Evolutionary conservation across 2,888 invertebrate species (phyloP).

Genomic region (Papilio protenor): DNA sequence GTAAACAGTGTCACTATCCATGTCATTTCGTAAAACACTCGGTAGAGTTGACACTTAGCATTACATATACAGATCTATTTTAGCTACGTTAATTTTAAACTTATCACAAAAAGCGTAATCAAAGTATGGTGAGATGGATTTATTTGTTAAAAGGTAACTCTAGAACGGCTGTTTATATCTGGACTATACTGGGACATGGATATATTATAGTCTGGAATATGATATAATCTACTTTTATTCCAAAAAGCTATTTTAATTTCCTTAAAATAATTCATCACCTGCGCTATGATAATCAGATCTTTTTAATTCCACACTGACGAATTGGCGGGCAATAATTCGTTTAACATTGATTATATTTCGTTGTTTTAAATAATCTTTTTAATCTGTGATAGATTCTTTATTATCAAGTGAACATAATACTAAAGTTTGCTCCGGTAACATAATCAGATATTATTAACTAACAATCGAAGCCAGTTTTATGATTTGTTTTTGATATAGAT

Average conservation of each 20-base stretch:
- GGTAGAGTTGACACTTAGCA: neutral
- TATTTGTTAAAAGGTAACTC: neutral
- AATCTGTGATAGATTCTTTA: neutral
- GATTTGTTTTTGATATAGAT: conserved; percentile 3
- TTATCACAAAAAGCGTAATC: neutral
- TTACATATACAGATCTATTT: neutral
- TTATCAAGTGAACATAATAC: neutral
- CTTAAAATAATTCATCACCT: too few species aligned
- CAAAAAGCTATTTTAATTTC: too few species aligned
- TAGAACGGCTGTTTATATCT: neutral
- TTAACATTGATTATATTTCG: neutral
- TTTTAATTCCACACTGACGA: too few species aligned
- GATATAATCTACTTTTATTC: too few species aligned
- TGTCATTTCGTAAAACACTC: neutral
- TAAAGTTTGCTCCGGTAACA: conserved; percentile 10
- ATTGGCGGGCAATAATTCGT: too few species aligned
- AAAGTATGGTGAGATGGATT: neutral
- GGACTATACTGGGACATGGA: too few species aligned
- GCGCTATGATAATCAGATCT: too few species aligned
- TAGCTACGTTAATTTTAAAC: neutral
- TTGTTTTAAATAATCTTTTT: neutral
- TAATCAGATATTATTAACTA: conserved; percentile 1
- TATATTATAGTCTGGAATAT: too few species aligned
- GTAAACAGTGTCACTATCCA: neutral
- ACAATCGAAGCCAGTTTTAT: conserved; percentile 11